phyloP scores from a whole-genome alignment of 2,888 invertebrate species.

The Anodontia alba region DNA sequence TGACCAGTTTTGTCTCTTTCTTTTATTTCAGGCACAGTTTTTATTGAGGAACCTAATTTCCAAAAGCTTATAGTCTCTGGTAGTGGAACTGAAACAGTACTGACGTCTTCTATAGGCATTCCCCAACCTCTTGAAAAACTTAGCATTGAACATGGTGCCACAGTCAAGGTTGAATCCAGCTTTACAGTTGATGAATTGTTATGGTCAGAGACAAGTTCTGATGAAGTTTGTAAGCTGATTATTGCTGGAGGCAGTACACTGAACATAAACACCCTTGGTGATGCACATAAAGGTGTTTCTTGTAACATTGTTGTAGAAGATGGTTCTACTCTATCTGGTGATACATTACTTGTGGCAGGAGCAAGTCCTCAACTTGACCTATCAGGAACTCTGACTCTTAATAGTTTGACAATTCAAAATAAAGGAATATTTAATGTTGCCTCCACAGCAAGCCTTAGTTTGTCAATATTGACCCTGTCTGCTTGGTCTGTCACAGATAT shows the following conservation, averaged over 20 bases:
- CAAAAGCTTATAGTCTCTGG: constrained; percentile 33
- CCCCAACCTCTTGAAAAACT: constrained; percentile 49
- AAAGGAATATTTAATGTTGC: constrained; percentile 50
- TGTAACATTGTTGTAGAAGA: constrained; percentile 36
- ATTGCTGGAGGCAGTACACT: constrained; percentile 50
- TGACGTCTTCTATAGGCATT: constrained; percentile 25
- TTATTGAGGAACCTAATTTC: constrained; percentile 35
- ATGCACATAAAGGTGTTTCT: constrained; percentile 40
- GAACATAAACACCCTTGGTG: constrained; percentile 40
- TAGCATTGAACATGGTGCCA: constrained; percentile 52
- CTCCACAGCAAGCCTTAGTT: constrained; percentile 42
- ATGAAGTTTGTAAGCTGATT: constrained; percentile 53
- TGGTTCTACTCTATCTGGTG: constrained; percentile 27
- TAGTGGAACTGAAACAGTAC: constrained; percentile 21
- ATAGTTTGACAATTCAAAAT: constrained; percentile 52
- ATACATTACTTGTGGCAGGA: constrained; percentile 55
- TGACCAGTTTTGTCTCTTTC: background rate
- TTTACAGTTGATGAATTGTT: constrained; percentile 50
- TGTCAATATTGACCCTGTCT: constrained; percentile 38
- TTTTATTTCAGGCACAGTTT: constrained; percentile 58
- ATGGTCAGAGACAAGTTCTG: constrained; percentile 49
- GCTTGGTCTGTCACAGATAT: constrained; percentile 45
- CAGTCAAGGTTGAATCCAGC: constrained; percentile 44
- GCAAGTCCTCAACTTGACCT: constrained; percentile 49
- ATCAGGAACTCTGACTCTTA: constrained; percentile 50